Conservation (phyloP, 1,140 invertebrate genomes). For the Melanaphis sacchari region DNA sequence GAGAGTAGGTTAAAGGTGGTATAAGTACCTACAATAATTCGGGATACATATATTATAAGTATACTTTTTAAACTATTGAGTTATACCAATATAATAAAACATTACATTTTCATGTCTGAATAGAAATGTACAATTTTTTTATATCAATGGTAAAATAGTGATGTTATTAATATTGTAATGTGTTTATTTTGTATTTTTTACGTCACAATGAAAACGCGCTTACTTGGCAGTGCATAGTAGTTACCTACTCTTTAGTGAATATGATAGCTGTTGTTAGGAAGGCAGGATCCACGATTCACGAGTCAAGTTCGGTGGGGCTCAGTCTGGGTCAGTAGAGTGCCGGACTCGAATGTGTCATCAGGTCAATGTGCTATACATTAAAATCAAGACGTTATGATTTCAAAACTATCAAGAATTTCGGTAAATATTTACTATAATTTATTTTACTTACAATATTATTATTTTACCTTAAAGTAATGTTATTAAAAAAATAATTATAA, state of each 20-base stretch:
- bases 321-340: slow-evolving; percentile 57
- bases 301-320: slow-evolving; percentile 57
- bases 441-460: background rate
- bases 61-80: background rate
- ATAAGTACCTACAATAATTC: background rate
- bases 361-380: slow-evolving; percentile 55
- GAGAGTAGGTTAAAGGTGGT: background rate
- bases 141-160: background rate
- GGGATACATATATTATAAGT: background rate
- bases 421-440: slow-evolving; percentile 23
- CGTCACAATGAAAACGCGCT: background rate
- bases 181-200: background rate
- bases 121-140: background rate
- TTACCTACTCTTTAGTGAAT: slow-evolving; percentile 22
- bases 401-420: slow-evolving; percentile 46
- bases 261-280: slow-evolving; percentile 42
- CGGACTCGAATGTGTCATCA: slow-evolving; percentile 57
- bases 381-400: slow-evolving; percentile 55
- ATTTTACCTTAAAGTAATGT: background rate
- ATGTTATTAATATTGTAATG: background rate
- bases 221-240: slow-evolving; percentile 28
- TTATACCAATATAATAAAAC: background rate
- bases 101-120: background rate
- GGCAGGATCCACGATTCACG: slow-evolving; percentile 48
- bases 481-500: background rate